Evolutionary conservation across 2,113 vertebrate species (phyloP), one percentile per base, ranked within the genome.

Genomic region (Ia io): DNA sequence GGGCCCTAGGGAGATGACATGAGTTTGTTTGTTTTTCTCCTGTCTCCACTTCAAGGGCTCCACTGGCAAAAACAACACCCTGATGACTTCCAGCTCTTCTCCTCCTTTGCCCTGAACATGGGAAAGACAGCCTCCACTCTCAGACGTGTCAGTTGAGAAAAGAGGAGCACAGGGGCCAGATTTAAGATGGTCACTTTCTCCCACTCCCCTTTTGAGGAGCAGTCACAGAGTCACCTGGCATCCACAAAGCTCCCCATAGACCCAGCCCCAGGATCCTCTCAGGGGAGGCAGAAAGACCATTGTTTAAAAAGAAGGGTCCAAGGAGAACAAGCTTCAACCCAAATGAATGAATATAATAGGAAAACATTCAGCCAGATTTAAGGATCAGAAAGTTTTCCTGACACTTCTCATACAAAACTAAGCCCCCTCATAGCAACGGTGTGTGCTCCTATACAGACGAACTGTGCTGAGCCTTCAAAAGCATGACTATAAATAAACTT

Each of bases 11-110:
- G 97, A 97, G 88, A 97, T 97, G 96, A 97, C 97, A 94, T 63
- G 97, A 92, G 92, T 95, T 96, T 97, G 94, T 97, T 97, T 97
- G 97, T 97, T 97, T 97, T 97, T 85, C 95, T 97, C 96, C 94
- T 97, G 95, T 96, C 96, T 96, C 97, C 95, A 97, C 97, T 97
- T 97, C 97, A 97, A 97, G 97, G 96, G 90, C 85, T 92, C 11
- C 95, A 53, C 96, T 97, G 97, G 97, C 97, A 97, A 97, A 97
- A 97, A 97, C 97, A 97, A 95, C 83, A 93, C 88, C 88, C 95
- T 97, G 97, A 97, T 97, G 96, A 97, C 91, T 97, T 97, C 97
- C 97, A 97, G 97, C 94, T 95, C 97, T 96, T 96, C 85, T 17
- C 87, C 71, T 95, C 65, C 82, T 94, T 93, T 88, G n/a, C n/a